Base-by-base conservation (phyloP, 2,113 vertebrate species). In the Redunca redunca region DNA sequence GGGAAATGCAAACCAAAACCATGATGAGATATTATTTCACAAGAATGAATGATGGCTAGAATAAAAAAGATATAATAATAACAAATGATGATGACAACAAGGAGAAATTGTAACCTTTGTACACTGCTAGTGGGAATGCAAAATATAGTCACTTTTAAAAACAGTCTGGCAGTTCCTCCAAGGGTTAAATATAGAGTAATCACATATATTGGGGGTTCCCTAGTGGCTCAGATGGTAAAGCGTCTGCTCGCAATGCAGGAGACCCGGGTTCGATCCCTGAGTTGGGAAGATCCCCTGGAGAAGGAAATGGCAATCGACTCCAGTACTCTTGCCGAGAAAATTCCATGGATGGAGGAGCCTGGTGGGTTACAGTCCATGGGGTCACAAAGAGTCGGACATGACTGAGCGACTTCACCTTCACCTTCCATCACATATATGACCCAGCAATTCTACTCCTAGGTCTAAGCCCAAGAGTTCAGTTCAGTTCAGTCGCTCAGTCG, bases 181-280 rank as follows among this genome's bases (percentile, higher is more conserved):
- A 93, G 58, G 46, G 57, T 40, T 67, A 87, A 87, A 58, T 50
- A 77, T 10, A 78, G 88, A 85, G 19, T 80, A 88, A 64, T 13
- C 48, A 62, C 10, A n/a, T 21, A 50, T 40, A 23, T 43, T 36
- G 33, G 17, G 17, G 17, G 17, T 36, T 21, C 17, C 64, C 64
- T 21, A 19, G 33, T 67, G 33, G 64, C 64, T 67, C 17, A 67
- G 64, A 67, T 5, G 4, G 64, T 36, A 67, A 36, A 36, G 33
- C 8, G 0, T 36, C 33, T 67, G 64, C 33, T n/a, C 1, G 0
- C 17, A 67, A 67, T 36, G 33, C 0, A 0, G 64, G 64, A 67
- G 17, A 36, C 64, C 33, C 0, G 4, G 62, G 33, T 67, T 67
- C 4, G 2, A 67, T 67, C 64, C 64, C 33, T 67, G 64, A 67